phyloP scores from a whole-genome alignment of 2,888 invertebrate species.

The Metacarcinus magister region DNA sequence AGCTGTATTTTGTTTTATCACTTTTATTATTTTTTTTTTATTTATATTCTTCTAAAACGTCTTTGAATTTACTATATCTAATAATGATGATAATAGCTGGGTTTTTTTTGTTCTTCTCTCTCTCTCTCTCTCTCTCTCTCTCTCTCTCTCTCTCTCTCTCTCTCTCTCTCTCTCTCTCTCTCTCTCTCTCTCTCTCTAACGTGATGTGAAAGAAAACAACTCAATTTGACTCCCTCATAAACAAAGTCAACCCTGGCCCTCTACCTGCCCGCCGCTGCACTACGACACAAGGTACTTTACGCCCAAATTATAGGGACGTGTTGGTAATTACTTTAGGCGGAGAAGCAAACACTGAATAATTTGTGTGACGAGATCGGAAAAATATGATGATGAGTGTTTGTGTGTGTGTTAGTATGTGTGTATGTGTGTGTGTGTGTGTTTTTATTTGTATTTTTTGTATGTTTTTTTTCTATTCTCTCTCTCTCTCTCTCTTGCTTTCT shows the following conservation, averaged over 20 bases:
- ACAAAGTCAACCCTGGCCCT: no score
- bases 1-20: not conserved
- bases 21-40: not conserved
- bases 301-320: no score
- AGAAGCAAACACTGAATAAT: not conserved
- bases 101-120: not conserved
- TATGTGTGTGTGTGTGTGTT: not conserved
- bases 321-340: not conserved
- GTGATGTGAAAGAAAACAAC: no score
- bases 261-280: no score
- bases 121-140: no score
- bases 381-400: not conserved
- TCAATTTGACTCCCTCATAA: no score
- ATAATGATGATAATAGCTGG: no score
- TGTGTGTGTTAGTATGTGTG: not conserved
- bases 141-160: not conserved
- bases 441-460: not conserved
- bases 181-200: not conserved
- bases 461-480: not conserved
- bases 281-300: no score
- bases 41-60: no score
- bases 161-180: not conserved
- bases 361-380: not conserved
- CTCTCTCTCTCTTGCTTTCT: not conserved
- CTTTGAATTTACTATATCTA: no score